phyloP scores from a whole-genome alignment of 1,140 invertebrate species.

The Anastrepha obliqua region DNA sequence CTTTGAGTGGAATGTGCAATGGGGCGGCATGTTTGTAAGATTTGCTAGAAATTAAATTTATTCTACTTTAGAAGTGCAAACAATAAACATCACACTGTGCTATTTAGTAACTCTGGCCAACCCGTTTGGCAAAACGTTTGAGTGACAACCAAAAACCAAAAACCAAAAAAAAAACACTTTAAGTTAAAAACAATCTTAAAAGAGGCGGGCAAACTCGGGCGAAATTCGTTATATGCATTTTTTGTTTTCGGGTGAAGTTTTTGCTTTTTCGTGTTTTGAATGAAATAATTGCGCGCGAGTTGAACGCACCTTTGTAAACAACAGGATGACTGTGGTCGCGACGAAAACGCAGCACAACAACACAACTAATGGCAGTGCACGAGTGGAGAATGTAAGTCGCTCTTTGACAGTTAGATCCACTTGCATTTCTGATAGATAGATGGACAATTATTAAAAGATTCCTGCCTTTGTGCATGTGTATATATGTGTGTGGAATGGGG shows the following conservation, averaged over 20 bases:
- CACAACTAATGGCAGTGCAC: conserved; percentile 3
- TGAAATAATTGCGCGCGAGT: neutral
- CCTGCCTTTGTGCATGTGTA: neutral
- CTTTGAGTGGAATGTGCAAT: conserved; percentile 45
- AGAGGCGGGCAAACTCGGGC: neutral
- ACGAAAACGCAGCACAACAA: neutral
- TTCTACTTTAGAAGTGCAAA: conserved; percentile 47
- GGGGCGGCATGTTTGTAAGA: neutral
- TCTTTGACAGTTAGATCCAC: neutral
- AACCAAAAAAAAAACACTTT: neutral
- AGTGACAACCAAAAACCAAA: neutral
- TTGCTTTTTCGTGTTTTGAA: neutral
- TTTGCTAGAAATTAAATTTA: conserved; percentile 42
- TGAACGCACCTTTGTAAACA: neutral
- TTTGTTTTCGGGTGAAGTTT: neutral
- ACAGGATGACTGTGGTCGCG: conserved; percentile 8
- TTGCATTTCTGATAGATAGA: neutral
- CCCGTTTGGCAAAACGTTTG: neutral
- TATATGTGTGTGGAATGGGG: neutral
- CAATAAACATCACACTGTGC: conserved; percentile 25
- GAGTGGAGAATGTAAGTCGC: neutral
- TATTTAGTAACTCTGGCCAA: neutral
- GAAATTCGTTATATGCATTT: neutral
- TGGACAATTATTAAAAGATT: neutral
- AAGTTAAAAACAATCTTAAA: neutral